Conservation (phyloP, 2,888 invertebrate species). For the Bhutanitis thaidina region DNA sequence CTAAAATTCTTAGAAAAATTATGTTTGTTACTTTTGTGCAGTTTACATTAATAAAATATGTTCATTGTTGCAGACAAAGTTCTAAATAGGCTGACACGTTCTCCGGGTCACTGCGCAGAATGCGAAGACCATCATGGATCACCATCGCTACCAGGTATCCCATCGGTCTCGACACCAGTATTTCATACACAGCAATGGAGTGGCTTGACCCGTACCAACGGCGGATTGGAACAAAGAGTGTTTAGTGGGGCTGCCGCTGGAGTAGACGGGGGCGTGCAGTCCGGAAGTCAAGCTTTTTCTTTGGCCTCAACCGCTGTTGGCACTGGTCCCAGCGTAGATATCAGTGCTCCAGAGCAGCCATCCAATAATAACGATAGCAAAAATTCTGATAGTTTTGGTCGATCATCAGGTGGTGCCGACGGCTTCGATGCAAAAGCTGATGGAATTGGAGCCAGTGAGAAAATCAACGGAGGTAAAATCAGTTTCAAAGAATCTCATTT, state of each 20-base stretch:
- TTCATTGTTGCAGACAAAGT: slow-evolving; percentile 32
- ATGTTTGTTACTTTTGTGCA: too few relatives aligned
- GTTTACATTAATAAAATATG: background rate
- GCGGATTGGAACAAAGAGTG: slow-evolving; percentile 41
- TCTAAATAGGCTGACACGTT: slow-evolving; percentile 34
- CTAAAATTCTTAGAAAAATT: too few relatives aligned
- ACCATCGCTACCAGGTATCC: slow-evolving; percentile 24
- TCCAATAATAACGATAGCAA: slow-evolving; percentile 3
- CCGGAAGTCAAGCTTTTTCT: slow-evolving; percentile 43
- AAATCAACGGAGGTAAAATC: slow-evolving; percentile 24
- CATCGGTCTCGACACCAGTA: slow-evolving; percentile 29
- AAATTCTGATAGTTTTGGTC: slow-evolving; percentile 17
- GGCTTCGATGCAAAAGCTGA: slow-evolving; percentile 15
- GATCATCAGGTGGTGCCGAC: slow-evolving; percentile 10
- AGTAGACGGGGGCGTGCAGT: slow-evolving; percentile 32
- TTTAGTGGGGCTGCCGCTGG: slow-evolving; percentile 50
- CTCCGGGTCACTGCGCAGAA: slow-evolving; percentile 32
- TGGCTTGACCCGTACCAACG: slow-evolving; percentile 39
- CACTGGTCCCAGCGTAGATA: slow-evolving; percentile 10
- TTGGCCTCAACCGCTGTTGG: slow-evolving; percentile 34
- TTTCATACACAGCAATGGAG: slow-evolving; percentile 56
- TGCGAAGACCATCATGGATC: slow-evolving; percentile 26
- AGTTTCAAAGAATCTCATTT: slow-evolving; percentile 36
- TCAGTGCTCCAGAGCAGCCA: background rate
- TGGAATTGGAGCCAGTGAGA: slow-evolving; percentile 15